Evolutionary conservation across 23 tunicate genomes (phyloP).

Genomic region (Trididemnum nubilum): DNA sequence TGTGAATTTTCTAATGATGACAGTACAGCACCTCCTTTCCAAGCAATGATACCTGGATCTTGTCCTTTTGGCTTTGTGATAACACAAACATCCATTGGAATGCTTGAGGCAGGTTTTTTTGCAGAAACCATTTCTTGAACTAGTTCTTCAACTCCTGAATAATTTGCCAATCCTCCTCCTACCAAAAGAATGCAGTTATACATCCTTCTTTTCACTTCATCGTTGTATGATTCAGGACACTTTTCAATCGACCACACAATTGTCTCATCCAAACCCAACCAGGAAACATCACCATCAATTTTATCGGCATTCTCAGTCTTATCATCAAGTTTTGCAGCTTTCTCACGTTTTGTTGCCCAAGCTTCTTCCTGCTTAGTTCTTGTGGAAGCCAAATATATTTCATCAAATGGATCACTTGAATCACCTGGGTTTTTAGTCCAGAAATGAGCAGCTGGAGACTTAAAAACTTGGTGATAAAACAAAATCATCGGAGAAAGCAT

Average conservation of each 20-base stretch:
- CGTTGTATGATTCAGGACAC: conserved; percentile 53
- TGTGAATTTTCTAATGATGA: conserved; percentile 80
- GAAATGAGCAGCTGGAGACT: conserved; percentile 32
- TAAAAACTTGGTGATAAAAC: conserved; percentile 49
- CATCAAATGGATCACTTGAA: conserved; percentile 72
- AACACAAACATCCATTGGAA: conserved; percentile 45
- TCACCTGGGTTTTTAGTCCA: conserved; percentile 58
- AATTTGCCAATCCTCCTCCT: conserved; percentile 84
- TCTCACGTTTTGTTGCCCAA: conserved; percentile 50
- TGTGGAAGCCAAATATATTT: conserved; percentile 53
- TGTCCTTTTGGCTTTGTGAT: conserved; percentile 69
- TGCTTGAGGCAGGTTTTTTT: neutral
- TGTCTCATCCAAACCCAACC: conserved; percentile 59
- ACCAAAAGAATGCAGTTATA: conserved; percentile 69
- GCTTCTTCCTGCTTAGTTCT: conserved; percentile 71
- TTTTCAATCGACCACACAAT: conserved; percentile 85
- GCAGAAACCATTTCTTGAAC: conserved; percentile 24
- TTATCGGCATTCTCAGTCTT: neutral
- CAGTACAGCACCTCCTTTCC: conserved; percentile 88
- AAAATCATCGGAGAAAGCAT: conserved; percentile 63
- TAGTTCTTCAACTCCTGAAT: conserved; percentile 43
- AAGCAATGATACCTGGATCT: conserved; percentile 71
- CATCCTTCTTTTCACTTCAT: conserved; percentile 70
- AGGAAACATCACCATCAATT: neutral
- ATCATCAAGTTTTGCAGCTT: conserved; percentile 27